Percentiles rank a stretch among this genome's conserved stretches.
Conservation (phyloP, 2,888 invertebrate species). For the Campoplex nolae region DNA sequence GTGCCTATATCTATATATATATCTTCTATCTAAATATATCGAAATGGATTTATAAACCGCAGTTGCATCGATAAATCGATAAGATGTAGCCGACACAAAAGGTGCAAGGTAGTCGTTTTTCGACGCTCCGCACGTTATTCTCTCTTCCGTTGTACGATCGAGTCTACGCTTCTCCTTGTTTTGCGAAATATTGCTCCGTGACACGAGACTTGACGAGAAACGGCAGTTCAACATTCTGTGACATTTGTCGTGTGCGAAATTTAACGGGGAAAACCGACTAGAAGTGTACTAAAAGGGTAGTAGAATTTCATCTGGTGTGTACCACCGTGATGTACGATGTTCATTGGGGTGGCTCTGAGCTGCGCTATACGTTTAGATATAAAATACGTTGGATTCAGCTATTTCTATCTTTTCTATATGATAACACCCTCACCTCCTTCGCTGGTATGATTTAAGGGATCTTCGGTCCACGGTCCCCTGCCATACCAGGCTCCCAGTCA, state of each 20-base stretch:
- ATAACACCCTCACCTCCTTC: constrained; percentile 42
- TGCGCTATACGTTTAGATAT: background rate
- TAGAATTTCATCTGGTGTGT: constrained; percentile 18
- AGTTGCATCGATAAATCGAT: constrained; percentile 55
- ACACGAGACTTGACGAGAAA: constrained; percentile 22
- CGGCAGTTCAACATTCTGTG: constrained; percentile 32
- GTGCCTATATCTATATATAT: background rate
- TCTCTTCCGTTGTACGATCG: constrained; percentile 20
- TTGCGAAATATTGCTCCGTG: constrained; percentile 54
- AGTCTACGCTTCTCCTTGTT: constrained; percentile 35
- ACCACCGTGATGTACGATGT: constrained; percentile 14
- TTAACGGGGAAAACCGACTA: constrained; percentile 30
- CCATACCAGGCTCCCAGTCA: constrained; percentile 73
- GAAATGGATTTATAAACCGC: background rate
- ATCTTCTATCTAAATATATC: background rate
- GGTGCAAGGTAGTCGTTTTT: constrained; percentile 33
- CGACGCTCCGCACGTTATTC: constrained; percentile 22
- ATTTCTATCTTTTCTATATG: constrained; percentile 45
- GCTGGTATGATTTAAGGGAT: constrained; percentile 78
- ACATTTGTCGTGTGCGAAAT: constrained; percentile 48
- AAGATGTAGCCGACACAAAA: background rate
- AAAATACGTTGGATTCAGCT: constrained; percentile 45
- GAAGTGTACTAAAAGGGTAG: background rate
- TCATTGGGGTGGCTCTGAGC: constrained; percentile 19
- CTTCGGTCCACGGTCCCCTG: constrained; percentile 64